Conservation (phyloP, 2,797 vertebrate genomes). For the Carduelis carduelis region DNA sequence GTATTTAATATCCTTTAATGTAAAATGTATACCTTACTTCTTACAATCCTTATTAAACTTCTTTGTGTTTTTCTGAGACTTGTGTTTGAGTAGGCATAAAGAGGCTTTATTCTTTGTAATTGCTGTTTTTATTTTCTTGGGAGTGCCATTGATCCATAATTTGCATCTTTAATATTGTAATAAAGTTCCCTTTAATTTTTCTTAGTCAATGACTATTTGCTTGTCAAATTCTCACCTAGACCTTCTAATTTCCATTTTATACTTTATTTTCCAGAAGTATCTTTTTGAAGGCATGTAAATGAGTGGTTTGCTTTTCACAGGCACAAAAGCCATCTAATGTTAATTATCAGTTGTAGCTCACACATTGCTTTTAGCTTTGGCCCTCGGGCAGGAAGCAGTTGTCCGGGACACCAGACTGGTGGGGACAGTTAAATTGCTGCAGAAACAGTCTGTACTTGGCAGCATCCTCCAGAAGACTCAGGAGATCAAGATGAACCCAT, state of each 20-base stretch:
- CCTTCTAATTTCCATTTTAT: conserved; percentile 18
- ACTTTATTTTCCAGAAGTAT: neutral
- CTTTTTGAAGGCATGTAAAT: neutral
- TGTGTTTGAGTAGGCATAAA: neutral
- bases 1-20: neutral
- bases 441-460: neutral
- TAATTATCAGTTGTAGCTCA: neutral
- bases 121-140: neutral
- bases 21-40: neutral
- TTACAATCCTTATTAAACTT: neutral
- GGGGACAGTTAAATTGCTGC: neutral
- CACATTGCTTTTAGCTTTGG: neutral
- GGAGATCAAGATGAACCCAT: neutral
- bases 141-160: neutral
- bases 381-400: neutral
- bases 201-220: neutral
- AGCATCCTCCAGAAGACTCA: neutral
- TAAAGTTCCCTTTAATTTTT: neutral
- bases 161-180: neutral
- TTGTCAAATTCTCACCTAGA: conserved; percentile 30
- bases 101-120: neutral
- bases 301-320: neutral
- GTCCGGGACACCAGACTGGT: neutral
- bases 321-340: neutral
- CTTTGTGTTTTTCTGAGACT: neutral